Conservation (phyloP, 2,797 vertebrate species). For the Chiloscyllium punctatum region DNA sequence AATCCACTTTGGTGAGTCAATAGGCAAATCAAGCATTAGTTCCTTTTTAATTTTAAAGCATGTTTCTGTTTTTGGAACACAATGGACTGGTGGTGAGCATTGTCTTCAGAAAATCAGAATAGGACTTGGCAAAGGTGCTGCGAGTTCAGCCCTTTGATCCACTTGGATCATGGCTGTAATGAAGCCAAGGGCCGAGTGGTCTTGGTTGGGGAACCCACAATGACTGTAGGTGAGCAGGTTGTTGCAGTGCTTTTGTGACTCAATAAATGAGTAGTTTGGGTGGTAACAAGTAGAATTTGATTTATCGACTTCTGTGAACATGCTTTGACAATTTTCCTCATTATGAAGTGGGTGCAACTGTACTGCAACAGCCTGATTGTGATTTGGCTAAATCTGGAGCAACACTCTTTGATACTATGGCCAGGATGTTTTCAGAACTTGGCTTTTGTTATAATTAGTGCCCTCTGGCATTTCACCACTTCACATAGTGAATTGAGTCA, state of each 20-base stretch:
- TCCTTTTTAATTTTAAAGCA: background rate
- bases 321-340: no score
- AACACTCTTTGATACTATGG: no score
- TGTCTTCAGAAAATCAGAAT: background rate
- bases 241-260: background rate
- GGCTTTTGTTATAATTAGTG: no score
- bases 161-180: background rate
- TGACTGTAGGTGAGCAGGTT: background rate
- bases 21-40: background rate
- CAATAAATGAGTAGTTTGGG: background rate
- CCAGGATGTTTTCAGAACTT: no score
- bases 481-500: no score
- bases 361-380: no score
- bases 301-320: background rate
- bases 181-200: background rate
- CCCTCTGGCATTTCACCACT: no score
- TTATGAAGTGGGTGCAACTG: no score
- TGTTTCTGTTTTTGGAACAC: background rate
- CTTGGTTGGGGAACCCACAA: background rate
- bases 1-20: background rate
- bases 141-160: no score
- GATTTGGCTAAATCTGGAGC: no score
- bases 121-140: background rate
- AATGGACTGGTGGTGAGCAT: background rate
- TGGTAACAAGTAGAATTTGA: background rate